Evolutionary conservation across 2,797 vertebrate species (phyloP), one percentile per base, ranked within the genome.

Genomic region (Macrochelys suwanniensis): DNA sequence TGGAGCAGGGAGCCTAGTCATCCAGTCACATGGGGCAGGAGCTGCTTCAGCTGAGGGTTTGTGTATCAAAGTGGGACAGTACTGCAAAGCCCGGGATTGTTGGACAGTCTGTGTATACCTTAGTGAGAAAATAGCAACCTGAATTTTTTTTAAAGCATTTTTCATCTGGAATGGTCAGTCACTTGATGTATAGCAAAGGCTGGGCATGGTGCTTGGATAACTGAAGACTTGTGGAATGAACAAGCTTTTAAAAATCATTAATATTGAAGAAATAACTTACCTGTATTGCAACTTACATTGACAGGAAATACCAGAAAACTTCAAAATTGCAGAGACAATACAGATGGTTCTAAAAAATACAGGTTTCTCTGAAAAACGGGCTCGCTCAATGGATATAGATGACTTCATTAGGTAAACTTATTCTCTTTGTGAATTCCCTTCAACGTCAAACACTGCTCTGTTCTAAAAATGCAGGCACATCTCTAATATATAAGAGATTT

Each of bases 381-480:
- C 99, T 80, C 98, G 99, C 59, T 98, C 99, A 84, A 99, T 99
- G 99, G 99, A 99, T 97, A 99, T 99, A 47, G 99, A 99, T 96
- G 99, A 99, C 95, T 99, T 99, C 96, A 99, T 99, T 98, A 98
- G 99, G 99, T 99, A 99, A 98, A 97, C 96, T 59, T 84, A n/a
- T 71, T 4, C 1, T 88, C 26, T 51, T 81, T 61, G 11, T 49
- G 16, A 2, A 6, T 91, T 57, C 8, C 26, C 89, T 89, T 87
- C 28, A 53, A 49, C 7, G 89, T 95, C 7, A 82, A 3, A 37
- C 87, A 61, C 57, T 11, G n/a, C 17, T 37, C 33, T 59, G 1
- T 21, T 54, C 79, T 57, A 84, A 61, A 23, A 71, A 42, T 37
- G 19, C 10, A 82, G 7, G 19, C 15, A 10, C 13, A 50, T 23